Percentiles rank a stretch among this genome's conserved stretches.
Evolutionary conservation across 2,113 vertebrate genomes (phyloP).

Genomic region (Leucosticte australis): DNA sequence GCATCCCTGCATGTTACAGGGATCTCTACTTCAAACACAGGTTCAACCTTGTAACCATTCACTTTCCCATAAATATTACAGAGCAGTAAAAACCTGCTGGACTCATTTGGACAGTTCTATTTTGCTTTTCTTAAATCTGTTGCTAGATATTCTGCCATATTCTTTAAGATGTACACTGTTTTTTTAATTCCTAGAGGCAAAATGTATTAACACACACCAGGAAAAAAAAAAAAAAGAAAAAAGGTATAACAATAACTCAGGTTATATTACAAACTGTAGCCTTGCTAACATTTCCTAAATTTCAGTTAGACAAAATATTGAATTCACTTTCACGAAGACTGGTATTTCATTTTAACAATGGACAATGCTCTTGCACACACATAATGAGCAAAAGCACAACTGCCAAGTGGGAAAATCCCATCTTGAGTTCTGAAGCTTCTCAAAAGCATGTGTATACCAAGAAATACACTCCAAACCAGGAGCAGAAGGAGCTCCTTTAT

Average conservation of each 20-base stretch:
- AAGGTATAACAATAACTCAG: background rate
- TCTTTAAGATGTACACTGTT: background rate
- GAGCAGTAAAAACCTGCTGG: background rate
- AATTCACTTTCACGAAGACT: background rate
- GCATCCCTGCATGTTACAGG: background rate
- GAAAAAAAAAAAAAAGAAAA: background rate
- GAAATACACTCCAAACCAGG: background rate
- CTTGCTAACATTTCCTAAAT: background rate
- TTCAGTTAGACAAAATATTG: background rate
- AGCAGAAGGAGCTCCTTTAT: background rate
- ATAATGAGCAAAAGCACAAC: background rate
- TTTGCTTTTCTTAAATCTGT: background rate
- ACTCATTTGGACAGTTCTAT: background rate
- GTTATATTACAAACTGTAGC: background rate
- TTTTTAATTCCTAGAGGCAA: background rate
- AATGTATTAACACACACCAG: fast-evolving
- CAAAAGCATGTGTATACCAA: background rate
- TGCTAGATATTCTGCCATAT: background rate
- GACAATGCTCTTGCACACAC: background rate
- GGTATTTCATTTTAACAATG: background rate
- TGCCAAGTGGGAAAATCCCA: background rate
- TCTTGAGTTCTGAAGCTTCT: background rate
- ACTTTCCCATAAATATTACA: background rate
- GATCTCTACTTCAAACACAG: background rate
- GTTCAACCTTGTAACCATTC: background rate